Evolutionary conservation across 2,888 invertebrate species (phyloP), one percentile per base, ranked within the genome.

Genomic region (Pocota personata): DNA sequence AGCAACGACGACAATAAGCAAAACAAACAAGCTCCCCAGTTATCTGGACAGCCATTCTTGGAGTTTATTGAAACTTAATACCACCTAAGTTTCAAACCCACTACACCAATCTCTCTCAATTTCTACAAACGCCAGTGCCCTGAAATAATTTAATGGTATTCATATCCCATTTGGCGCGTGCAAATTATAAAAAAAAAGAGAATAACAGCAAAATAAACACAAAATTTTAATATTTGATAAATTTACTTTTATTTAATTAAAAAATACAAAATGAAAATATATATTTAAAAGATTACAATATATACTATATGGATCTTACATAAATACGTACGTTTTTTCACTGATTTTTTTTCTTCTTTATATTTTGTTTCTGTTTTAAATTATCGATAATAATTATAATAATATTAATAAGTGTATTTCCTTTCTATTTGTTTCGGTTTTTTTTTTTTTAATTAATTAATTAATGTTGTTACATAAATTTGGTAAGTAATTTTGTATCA

Each of bases 231-330:
- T 82, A 77, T 82, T 66, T 82, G 57, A 86, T 86, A 76, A 86
- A 82, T 86, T 82, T 86, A 82, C 58, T 76, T 86, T 82, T 86
- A 86, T 86, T 86, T 77, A 86, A 86, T 86, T 82, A 86, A 86
- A 86, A 86, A 86, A 86, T 86, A 77, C 82, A 86, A 86, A 86
- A 86, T 86, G 86, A 86, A 86, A 86, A 86, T 86, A 86, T 84
- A 84, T 82, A 72, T 75, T 86, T 82, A 67, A 86, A 86, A 86
- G 86, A 86, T 86, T 86, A 86, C 77, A 72, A 82, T 86, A 73
- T 57, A 73, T 72, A 48, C 79, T 86, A 86, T 72, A 82, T 77
- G 76, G 76, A 76, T 82, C 86, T 86, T 86, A 86, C 24, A 82
- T 52, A 77, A n/a, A 82, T 77, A 86, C 77, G 67, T 57, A 77